phyloP scores from a whole-genome alignment of 2,888 invertebrate species.

The Rugalucina vietnamica region DNA sequence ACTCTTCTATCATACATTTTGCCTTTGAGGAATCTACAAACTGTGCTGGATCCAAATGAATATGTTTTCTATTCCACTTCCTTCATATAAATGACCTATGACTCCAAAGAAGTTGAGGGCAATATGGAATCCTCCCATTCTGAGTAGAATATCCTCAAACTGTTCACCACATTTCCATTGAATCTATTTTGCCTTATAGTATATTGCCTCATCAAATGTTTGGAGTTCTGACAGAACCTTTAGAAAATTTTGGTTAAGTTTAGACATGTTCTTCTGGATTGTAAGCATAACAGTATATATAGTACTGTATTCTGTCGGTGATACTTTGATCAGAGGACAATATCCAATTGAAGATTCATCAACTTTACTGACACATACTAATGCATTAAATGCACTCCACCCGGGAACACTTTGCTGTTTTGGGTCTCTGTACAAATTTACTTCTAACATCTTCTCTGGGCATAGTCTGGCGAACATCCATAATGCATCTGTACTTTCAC shows the following conservation, averaged over 20 bases:
- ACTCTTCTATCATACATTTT: background rate
- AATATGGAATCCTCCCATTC: background rate
- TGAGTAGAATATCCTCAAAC: background rate
- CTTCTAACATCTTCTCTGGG: background rate
- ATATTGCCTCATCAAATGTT: background rate
- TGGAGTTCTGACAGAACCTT: background rate
- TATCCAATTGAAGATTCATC: background rate
- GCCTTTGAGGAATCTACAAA: background rate
- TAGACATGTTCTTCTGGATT: background rate
- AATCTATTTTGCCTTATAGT: background rate
- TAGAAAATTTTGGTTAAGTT: background rate
- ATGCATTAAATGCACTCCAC: background rate
- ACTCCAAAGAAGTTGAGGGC: background rate
- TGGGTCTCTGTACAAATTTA: background rate
- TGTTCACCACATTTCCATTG: background rate
- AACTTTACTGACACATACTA: background rate
- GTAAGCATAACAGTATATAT: background rate
- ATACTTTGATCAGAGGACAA: background rate
- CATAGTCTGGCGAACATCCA: background rate
- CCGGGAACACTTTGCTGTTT: background rate
- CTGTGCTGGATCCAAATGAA: background rate
- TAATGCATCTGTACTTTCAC: background rate
- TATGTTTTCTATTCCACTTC: background rate
- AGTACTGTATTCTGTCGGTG: background rate
- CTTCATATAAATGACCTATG: background rate